phyloP scores from a whole-genome alignment of 2,888 invertebrate species.

The Drosophila birchii region DNA sequence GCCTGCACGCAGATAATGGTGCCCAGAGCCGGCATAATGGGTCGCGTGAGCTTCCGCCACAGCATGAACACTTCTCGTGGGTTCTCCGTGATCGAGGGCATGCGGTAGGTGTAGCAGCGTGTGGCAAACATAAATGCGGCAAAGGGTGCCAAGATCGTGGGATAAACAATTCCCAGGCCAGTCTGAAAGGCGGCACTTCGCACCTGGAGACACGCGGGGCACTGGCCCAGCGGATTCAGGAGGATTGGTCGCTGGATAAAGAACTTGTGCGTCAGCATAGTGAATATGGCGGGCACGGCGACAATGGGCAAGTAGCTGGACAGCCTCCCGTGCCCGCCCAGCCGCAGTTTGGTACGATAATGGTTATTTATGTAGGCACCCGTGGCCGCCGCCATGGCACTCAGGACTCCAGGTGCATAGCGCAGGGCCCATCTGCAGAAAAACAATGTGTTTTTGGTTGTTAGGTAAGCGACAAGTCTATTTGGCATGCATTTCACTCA shows the following conservation, averaged over 20 bases:
- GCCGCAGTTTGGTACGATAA: conserved; percentile 87
- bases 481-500: conserved; percentile 76
- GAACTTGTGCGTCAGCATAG: conserved; percentile 87
- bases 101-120: conserved; percentile 87
- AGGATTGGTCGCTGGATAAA: conserved; percentile 87
- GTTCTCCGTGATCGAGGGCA: conserved; percentile 88
- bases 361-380: conserved; percentile 88
- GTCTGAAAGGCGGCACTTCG: conserved; percentile 87
- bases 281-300: conserved; percentile 86
- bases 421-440: conserved; percentile 86
- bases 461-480: conserved; percentile 38
- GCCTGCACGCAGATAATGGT: conserved; percentile 86
- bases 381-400: conserved; percentile 85
- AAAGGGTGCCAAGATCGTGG: conserved; percentile 87
- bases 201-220: conserved; percentile 89
- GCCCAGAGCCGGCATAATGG: conserved; percentile 86
- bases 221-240: conserved; percentile 86
- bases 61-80: conserved; percentile 86
- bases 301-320: conserved; percentile 88
- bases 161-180: conserved; percentile 86
- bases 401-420: conserved; percentile 86
- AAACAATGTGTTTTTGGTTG: conserved; percentile 10
- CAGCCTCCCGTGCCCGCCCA: conserved; percentile 87
- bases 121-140: conserved; percentile 87
- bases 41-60: conserved; percentile 86